These are phyloP conservation scores for Aphodius granarius DNA, from an alignment of 2,888 invertebrate genomes.

Conservation along the genomic window DNA sequence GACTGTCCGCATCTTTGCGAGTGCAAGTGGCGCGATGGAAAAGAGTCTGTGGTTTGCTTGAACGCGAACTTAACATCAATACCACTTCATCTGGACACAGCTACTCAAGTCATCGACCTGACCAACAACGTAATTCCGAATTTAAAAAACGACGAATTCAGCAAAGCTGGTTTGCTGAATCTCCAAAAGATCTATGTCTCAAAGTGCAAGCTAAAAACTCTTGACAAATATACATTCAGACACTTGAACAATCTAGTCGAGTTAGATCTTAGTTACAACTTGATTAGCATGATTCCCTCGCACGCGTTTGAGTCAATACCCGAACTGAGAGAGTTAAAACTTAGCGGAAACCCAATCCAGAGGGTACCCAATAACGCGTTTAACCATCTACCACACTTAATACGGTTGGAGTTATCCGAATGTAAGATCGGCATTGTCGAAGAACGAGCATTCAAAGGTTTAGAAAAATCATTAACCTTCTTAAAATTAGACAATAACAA, in stretches of 20 bases:
- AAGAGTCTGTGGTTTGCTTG: constrained; percentile 80
- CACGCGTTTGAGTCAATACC: constrained; percentile 72
- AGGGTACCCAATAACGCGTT: constrained; percentile 73
- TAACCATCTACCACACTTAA: constrained; percentile 65
- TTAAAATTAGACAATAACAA: constrained; percentile 77
- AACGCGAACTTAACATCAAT: constrained; percentile 74
- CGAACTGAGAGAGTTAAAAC: constrained; percentile 72
- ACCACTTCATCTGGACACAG: constrained; percentile 73
- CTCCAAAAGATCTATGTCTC: constrained; percentile 78
- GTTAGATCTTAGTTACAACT: constrained; percentile 77
- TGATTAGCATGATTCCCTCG: constrained; percentile 68
- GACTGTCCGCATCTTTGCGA: constrained; percentile 78
- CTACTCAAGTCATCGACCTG: constrained; percentile 79
- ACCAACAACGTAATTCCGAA: constrained; percentile 70
- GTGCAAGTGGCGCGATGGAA: constrained; percentile 88
- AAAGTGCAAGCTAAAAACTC: constrained; percentile 67
- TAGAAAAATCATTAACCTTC: constrained; percentile 74
- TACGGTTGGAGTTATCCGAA: constrained; percentile 72
- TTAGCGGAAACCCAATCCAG: constrained; percentile 75
- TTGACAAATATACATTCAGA: constrained; percentile 75
- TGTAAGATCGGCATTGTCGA: constrained; percentile 73
- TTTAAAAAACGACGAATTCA: constrained; percentile 74
- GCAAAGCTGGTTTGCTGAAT: constrained; percentile 73
- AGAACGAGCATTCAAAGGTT: constrained; percentile 70
- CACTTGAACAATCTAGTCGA: constrained; percentile 80